Evolutionary conservation across 2,888 invertebrate species (phyloP), one percentile per base, ranked within the genome.

Genomic region (Sepioteuthis lessoniana): DNA sequence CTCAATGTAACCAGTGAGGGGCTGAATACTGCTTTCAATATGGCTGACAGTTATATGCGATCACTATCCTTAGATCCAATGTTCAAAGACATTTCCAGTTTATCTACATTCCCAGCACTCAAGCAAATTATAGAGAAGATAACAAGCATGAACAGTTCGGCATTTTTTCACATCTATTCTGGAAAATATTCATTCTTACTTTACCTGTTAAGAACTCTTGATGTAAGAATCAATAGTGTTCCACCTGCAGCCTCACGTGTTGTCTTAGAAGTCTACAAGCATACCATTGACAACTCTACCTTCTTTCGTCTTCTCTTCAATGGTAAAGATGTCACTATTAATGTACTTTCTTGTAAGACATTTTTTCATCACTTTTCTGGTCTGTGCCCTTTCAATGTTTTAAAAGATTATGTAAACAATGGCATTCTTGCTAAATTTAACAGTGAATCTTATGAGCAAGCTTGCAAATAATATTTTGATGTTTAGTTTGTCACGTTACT

Each of bases 91-190:
- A 92, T 92, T 92, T 46, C 47, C 7, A 47, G n/a, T n/a, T 92
- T 92, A n/a, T 92, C 92, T 35, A 92, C 92, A 92, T 92, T 42
- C 47, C 92, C 92, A 31, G 92, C 92, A 47, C 42, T 92, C n/a
- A 31, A 42, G 92, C 46, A n/a, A 92, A 35, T 46, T 7, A 28
- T 92, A 31, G 92, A 92, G 47, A 76, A 76, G 76, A 76, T 35
- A n/a, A 19, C 35, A n/a, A 92, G 13, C 13, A n/a, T 47, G 4
- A 16, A 92, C 47, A 47, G 46, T 7, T 47, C 46, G 4, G 47
- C 25, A 28, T 92, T 92, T 47, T 92, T 92, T 31, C 46, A 92
- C 42, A 92, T 42, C n/a, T 47, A 92, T 92, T 92, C 92, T 47
- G n/a, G 46, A n/a, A 92, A 92, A 38, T 47, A 47, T 42, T 92